phyloP scores from a whole-genome alignment of 35 echinoderm and acorn worm species.

The Heliocidaris erythrogramma region DNA sequence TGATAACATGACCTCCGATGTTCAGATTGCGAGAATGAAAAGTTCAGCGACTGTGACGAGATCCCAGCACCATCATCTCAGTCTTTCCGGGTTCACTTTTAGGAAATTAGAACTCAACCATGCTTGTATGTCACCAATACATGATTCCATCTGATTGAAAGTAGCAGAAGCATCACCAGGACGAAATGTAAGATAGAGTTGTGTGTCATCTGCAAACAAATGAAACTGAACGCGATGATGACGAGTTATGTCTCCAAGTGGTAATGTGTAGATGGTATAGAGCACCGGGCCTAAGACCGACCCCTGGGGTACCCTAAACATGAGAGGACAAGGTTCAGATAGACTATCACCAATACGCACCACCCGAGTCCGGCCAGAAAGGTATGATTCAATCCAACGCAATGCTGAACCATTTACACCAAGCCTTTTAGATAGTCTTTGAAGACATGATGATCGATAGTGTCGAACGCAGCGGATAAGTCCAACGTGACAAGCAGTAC shows the following conservation, averaged over 20 bases:
- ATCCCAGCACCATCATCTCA: too few species aligned
- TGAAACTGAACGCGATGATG: neutral
- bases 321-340: slow-evolving; percentile 8
- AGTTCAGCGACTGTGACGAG: too few species aligned
- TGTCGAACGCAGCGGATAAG: slow-evolving; percentile 52
- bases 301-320: neutral
- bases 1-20: too few species aligned
- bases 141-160: neutral
- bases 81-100: neutral
- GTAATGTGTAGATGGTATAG: too few species aligned
- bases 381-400: neutral
- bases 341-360: too few species aligned
- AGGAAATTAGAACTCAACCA: neutral
- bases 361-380: too few species aligned
- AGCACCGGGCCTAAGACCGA: neutral
- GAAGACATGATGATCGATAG: slow-evolving; percentile 51
- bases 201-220: neutral
- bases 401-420: slow-evolving; percentile 5
- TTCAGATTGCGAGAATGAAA: too few species aligned
- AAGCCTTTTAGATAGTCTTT: neutral
- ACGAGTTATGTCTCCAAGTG: neutral
- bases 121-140: neutral
- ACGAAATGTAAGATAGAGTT: neutral
- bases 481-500: slow-evolving; percentile 48
- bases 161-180: neutral